These are phyloP conservation scores for Cepaea nemoralis DNA, from an alignment of 1,140 invertebrate species.

Conservation along the genomic window DNA sequence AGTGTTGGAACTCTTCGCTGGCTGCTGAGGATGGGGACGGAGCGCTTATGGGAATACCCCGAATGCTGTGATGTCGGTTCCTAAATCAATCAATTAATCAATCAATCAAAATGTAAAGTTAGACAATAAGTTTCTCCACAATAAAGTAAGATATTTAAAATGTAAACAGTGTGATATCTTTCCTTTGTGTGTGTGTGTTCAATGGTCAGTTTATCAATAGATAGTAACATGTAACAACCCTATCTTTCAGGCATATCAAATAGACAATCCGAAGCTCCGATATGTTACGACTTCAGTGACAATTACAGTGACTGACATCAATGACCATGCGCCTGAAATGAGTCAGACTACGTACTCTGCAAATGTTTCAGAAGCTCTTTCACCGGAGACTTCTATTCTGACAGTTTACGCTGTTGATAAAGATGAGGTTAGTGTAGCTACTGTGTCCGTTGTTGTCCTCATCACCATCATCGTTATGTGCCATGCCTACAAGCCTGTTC, in stretches of 20 bases:
- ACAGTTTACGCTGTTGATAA: conserved; percentile 37
- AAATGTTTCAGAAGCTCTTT: conserved; percentile 26
- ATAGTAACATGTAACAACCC: not conserved
- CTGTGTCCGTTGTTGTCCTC: too few species aligned
- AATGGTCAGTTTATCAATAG: not conserved
- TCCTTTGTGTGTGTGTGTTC: too few species aligned
- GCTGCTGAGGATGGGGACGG: too few species aligned
- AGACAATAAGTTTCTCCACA: too few species aligned
- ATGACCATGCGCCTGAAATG: conserved; percentile 45
- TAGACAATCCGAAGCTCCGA: conserved; percentile 39
- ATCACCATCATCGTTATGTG: too few species aligned
- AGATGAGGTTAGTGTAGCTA: conserved; percentile 31
- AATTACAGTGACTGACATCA: conserved; percentile 46
- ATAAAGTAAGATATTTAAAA: too few species aligned
- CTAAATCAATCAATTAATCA: not conserved
- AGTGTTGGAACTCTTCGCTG: too few species aligned
- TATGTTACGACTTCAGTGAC: conserved; percentile 29
- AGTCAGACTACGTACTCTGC: conserved; percentile 16
- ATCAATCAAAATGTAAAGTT: too few species aligned
- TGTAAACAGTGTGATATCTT: too few species aligned
- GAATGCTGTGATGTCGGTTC: too few species aligned
- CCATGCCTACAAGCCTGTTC: too few species aligned
- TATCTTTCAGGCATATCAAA: conserved; percentile 42
- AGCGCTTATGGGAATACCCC: too few species aligned
- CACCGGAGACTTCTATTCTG: conserved; percentile 28